phyloP scores from a whole-genome alignment of 2,113 vertebrate species.

The Hyaena hyaena region DNA sequence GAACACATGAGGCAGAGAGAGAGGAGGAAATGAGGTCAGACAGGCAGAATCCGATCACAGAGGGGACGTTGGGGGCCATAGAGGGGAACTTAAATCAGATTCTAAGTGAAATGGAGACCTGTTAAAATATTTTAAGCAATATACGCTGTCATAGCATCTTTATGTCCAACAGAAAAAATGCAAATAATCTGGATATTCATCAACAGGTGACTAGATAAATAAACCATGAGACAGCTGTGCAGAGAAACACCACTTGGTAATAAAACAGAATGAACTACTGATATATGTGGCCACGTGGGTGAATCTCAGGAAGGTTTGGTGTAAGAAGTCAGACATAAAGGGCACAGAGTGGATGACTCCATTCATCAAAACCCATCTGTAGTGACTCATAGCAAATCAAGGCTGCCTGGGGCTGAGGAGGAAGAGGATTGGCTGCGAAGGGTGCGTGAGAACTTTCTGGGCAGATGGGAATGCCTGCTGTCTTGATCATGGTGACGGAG shows the following conservation, averaged over 20 bases:
- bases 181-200: neutral
- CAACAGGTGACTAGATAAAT: neutral
- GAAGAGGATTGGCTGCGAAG: neutral
- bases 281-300: fast-evolving
- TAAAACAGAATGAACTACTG: fast-evolving
- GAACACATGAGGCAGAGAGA: neutral
- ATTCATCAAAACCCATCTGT: neutral
- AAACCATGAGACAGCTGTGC: fast-evolving
- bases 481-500: neutral
- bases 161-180: neutral
- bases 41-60: neutral
- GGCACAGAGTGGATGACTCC: fast-evolving
- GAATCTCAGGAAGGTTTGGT: neutral
- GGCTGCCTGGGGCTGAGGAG: neutral
- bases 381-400: neutral
- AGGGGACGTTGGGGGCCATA: neutral
- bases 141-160: neutral
- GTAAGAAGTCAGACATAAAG: neutral
- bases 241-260: too few relatives aligned
- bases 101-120: neutral
- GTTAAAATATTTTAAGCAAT: neutral
- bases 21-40: neutral
- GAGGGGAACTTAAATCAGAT: neutral
- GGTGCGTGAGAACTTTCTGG: neutral
- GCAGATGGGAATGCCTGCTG: fast-evolving